A percentile compares a stretch with the other conserved stretches of the same genome.
phyloP scores from a whole-genome alignment of 2,888 invertebrate species.

The Fragum whitleyi region DNA sequence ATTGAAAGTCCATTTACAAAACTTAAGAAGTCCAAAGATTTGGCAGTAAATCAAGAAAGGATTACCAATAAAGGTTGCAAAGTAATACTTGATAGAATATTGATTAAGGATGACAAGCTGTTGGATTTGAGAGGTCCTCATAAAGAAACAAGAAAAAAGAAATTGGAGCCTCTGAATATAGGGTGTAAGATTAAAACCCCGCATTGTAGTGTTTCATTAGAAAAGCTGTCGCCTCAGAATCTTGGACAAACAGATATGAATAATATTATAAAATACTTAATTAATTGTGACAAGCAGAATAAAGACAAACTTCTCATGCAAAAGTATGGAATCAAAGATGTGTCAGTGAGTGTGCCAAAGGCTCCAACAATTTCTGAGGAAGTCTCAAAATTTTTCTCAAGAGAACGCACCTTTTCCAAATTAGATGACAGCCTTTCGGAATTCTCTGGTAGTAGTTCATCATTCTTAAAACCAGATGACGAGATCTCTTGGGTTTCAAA shows the following conservation, averaged over 20 bases:
- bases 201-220: background rate
- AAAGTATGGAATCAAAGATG: constrained; percentile 17
- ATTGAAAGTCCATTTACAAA: background rate
- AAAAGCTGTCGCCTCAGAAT: background rate
- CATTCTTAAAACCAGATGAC: background rate
- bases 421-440: background rate
- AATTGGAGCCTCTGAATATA: background rate
- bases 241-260: background rate
- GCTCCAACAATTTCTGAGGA: background rate
- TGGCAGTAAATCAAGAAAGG: background rate
- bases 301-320: background rate
- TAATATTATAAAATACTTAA: background rate
- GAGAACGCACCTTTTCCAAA: background rate
- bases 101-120: background rate
- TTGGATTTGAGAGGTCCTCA: background rate
- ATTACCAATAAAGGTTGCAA: background rate
- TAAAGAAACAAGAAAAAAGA: background rate
- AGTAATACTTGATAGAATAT: background rate
- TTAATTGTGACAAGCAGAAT: background rate
- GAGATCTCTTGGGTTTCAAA: background rate
- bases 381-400: background rate
- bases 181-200: background rate
- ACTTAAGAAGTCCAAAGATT: background rate
- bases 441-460: background rate
- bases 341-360: constrained; percentile 7